phyloP scores from a whole-genome alignment of 1,140 invertebrate genomes.

The Amyelois transitella region DNA sequence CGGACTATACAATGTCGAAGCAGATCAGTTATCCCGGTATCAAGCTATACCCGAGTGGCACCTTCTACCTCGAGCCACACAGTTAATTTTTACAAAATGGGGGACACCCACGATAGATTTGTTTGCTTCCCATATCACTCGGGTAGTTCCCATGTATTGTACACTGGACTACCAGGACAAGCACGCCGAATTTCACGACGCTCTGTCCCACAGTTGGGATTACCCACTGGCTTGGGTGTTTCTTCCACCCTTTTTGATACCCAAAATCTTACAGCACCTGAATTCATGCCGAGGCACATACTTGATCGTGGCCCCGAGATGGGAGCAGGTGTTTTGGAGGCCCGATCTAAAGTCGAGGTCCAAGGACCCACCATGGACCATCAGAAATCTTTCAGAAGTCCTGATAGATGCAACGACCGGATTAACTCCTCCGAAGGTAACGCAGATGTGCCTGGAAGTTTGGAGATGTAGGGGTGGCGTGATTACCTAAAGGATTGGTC shows the following conservation, averaged over 20 bases:
- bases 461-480: no score
- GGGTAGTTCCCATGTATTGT: neutral
- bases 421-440: no score
- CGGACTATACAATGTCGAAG: slow-evolving; percentile 17
- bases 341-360: slow-evolving; percentile 13
- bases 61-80: slow-evolving; percentile 7
- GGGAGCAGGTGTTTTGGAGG: slow-evolving; percentile 15
- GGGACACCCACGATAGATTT: neutral
- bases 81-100: slow-evolving; percentile 6
- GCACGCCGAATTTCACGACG: slow-evolving; percentile 22
- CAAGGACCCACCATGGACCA: no score
- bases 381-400: no score
- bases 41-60: slow-evolving; percentile 14
- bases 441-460: no score
- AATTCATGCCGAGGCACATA: slow-evolving; percentile 20
- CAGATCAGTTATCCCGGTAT: slow-evolving; percentile 12
- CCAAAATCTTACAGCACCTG: slow-evolving; percentile 21
- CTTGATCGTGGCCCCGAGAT: slow-evolving; percentile 4
- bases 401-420: no score
- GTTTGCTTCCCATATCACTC: neutral
- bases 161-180: neutral
- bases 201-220: slow-evolving; percentile 28
- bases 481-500: no score
- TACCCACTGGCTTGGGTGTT: slow-evolving; percentile 32
- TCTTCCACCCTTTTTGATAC: slow-evolving; percentile 29